Evolutionary conservation across 37 sponge, comb jelly and placozoan species (phyloP).

Genomic region (Haliclona indistincta): DNA sequence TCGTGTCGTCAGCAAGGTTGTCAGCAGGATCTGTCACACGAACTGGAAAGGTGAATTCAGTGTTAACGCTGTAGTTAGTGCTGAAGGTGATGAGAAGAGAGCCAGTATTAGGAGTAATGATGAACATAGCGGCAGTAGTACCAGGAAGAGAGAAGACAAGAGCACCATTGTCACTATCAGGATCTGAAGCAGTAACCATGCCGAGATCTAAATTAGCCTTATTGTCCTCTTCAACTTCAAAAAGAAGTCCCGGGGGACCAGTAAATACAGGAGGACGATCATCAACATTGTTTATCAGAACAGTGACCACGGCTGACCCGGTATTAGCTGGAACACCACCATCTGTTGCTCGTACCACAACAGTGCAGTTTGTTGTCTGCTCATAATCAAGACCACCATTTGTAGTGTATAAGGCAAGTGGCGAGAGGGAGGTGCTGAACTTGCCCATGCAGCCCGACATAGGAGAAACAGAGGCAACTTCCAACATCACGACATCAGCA

Average conservation of each 20-base stretch:
- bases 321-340: slow-evolving; percentile 30
- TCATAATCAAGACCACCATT: slow-evolving; percentile 66
- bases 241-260: neutral
- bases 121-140: slow-evolving; percentile 20
- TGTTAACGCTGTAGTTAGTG: slow-evolving; percentile 9
- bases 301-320: slow-evolving; percentile 22
- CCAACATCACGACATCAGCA: slow-evolving; percentile 18
- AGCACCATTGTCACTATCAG: slow-evolving; percentile 27
- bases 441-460: slow-evolving; percentile 29
- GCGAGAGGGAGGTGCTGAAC: slow-evolving; percentile 8
- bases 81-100: slow-evolving; percentile 41
- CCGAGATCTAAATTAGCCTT: slow-evolving; percentile 24
- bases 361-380: neutral
- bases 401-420: neutral
- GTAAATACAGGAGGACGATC: slow-evolving; percentile 67
- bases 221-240: slow-evolving; percentile 59
- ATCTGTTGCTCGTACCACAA: slow-evolving; percentile 46
- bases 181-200: slow-evolving; percentile 48
- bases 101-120: slow-evolving; percentile 29
- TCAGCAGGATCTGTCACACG: slow-evolving; percentile 48
- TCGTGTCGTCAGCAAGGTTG: slow-evolving; percentile 27
- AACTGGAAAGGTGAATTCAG: slow-evolving; percentile 24
- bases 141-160: neutral
- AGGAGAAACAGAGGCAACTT: slow-evolving; percentile 18
- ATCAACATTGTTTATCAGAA: slow-evolving; percentile 46